Evolutionary conservation across 2,888 invertebrate species (phyloP).

Genomic region (Selenia dentaria): DNA sequence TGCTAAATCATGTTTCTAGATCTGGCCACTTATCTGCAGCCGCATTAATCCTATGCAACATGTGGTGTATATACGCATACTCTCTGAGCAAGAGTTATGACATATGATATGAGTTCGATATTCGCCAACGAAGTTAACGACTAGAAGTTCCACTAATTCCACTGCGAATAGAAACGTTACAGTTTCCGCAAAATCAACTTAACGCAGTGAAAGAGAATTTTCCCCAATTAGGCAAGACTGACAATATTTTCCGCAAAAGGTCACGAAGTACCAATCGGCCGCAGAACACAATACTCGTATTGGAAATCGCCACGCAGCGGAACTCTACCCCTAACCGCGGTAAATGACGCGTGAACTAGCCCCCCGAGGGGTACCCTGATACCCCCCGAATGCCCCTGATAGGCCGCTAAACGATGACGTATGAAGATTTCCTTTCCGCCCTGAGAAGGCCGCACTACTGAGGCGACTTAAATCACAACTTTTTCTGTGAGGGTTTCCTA

Average conservation of each 20-base stretch:
- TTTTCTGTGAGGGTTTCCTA: slow-evolving; percentile 5
- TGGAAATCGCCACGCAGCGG: slow-evolving; percentile 18
- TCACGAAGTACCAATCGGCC: slow-evolving; percentile 18
- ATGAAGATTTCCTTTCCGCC: slow-evolving; percentile 28
- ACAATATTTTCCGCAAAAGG: slow-evolving; percentile 15
- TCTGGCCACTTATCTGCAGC: too few species aligned
- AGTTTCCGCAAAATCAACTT: too few species aligned
- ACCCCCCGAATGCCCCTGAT: slow-evolving; percentile 16
- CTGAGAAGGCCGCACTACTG: slow-evolving; percentile 9
- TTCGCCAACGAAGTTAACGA: too few species aligned
- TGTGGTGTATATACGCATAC: too few species aligned
- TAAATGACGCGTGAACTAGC: slow-evolving; percentile 43
- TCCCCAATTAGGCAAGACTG: slow-evolving; percentile 24
- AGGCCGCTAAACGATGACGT: slow-evolving; percentile 41
- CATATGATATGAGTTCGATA: too few species aligned
- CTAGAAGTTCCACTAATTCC: too few species aligned
- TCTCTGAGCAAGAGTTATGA: too few species aligned
- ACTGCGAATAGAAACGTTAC: too few species aligned
- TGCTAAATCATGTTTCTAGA: too few species aligned
- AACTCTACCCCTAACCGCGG: slow-evolving; percentile 21
- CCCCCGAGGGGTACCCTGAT: slow-evolving; percentile 6
- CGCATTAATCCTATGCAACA: too few species aligned
- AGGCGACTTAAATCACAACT: slow-evolving; percentile 20
- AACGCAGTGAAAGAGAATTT: slow-evolving; percentile 14
- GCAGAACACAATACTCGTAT: slow-evolving; percentile 20